These are phyloP conservation scores for Crotalus viridis DNA, from an alignment of 2,113 vertebrate genomes.

Conservation along the genomic window DNA sequence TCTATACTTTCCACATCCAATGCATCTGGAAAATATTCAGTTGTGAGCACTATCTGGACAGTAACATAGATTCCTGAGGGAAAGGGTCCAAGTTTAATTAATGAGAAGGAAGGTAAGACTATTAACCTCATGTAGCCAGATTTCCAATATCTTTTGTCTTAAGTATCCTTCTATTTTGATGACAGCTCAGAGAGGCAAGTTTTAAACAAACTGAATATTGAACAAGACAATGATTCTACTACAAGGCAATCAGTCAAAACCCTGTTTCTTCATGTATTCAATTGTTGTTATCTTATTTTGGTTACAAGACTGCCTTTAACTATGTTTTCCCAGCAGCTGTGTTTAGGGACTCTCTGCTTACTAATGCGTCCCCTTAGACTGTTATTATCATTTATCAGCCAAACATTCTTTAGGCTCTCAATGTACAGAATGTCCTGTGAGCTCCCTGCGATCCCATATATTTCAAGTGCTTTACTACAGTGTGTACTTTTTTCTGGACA, in stretches of 20 bases:
- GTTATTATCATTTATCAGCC: neutral
- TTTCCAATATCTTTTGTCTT: neutral
- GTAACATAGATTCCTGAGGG: neutral
- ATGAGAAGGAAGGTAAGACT: neutral
- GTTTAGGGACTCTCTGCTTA: neutral
- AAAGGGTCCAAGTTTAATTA: neutral
- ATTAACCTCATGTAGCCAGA: neutral
- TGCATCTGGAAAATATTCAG: neutral
- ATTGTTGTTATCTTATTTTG: conserved; percentile 12
- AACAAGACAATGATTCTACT: neutral
- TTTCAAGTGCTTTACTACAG: neutral
- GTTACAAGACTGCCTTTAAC: neutral
- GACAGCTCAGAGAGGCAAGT: neutral
- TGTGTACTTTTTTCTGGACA: neutral
- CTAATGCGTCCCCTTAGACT: neutral
- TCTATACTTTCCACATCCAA: neutral
- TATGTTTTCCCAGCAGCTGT: neutral
- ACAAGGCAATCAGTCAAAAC: neutral
- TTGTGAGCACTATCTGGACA: neutral
- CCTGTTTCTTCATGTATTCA: neutral
- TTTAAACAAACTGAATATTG: neutral
- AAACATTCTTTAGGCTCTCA: neutral
- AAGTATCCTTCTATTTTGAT: neutral
- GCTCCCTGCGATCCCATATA: neutral
- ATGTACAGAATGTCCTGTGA: neutral